Conservation (phyloP, 2,797 vertebrate genomes). For the Thunnus albacares region DNA sequence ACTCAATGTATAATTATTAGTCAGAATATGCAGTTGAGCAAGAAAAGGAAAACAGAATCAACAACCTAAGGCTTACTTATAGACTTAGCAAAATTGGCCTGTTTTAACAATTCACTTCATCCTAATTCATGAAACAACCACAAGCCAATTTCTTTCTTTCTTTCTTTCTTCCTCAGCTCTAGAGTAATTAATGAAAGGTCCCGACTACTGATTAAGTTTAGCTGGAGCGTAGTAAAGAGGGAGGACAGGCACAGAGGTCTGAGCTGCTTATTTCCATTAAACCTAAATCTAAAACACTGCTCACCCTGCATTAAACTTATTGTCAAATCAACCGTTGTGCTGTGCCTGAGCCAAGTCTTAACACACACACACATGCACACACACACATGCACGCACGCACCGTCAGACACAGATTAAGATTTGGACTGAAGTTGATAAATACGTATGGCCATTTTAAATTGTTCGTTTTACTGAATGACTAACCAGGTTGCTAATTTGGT, state of each 20-base stretch:
- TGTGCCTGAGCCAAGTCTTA: slow-evolving; percentile 8
- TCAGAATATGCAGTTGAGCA: too few species aligned
- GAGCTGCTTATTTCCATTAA: slow-evolving; percentile 62
- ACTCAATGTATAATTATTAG: background rate
- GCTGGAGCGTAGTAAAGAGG: slow-evolving; percentile 64
- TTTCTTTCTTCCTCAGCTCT: slow-evolving; percentile 22
- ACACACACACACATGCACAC: slow-evolving; percentile 17
- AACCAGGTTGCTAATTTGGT: slow-evolving; percentile 79
- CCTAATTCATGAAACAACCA: slow-evolving; percentile 66
- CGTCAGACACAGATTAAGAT: slow-evolving; percentile 51
- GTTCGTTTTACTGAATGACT: slow-evolving; percentile 76
- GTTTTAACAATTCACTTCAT: slow-evolving; percentile 61
- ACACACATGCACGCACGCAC: slow-evolving; percentile 20
- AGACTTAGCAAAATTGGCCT: slow-evolving; percentile 46
- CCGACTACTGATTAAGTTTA: slow-evolving; percentile 67
- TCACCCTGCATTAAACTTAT: slow-evolving; percentile 53
- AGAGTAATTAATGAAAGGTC: slow-evolving; percentile 64
- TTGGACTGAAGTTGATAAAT: slow-evolving; percentile 69
- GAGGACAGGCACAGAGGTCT: slow-evolving; percentile 52
- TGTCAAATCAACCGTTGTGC: slow-evolving; percentile 46
- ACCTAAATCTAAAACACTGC: slow-evolving; percentile 49
- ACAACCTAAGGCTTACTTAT: slow-evolving; percentile 29
- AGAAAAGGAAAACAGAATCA: slow-evolving; percentile 22
- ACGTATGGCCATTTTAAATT: slow-evolving; percentile 61
- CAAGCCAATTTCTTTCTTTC: slow-evolving; percentile 2